These are phyloP conservation scores for Acanthopleura granulata DNA, from an alignment of 2,888 invertebrate species.

Conservation along the genomic window DNA sequence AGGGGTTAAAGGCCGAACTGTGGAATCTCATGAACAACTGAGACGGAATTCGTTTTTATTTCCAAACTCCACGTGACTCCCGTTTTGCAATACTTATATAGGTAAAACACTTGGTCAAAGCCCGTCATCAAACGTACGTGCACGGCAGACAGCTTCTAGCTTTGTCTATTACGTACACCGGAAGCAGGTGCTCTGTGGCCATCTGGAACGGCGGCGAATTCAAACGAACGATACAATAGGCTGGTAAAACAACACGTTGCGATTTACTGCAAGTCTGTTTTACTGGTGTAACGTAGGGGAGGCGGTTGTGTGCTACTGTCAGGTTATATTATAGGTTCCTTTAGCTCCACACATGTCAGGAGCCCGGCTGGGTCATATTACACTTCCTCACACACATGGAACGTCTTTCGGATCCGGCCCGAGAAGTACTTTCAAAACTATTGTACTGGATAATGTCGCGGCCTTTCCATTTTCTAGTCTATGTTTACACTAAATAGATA, in stretches of 20 bases:
- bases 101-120: too few species aligned
- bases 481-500: conserved; percentile 12
- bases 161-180: background rate
- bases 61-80: too few species aligned
- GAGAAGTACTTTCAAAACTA: conserved; percentile 1
- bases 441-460: background rate
- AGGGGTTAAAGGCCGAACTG: background rate
- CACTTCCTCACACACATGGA: background rate
- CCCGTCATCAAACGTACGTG: background rate
- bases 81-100: too few species aligned
- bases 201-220: background rate
- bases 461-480: conserved; percentile 5
- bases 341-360: too few species aligned
- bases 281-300: too few species aligned
- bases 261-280: background rate
- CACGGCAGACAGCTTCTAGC: background rate
- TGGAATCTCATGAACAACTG: background rate
- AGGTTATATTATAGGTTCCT: too few species aligned
- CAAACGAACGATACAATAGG: conserved; percentile 9
- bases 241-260: background rate
- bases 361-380: background rate
- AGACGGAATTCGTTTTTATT: too few species aligned
- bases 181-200: background rate
- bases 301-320: too few species aligned
- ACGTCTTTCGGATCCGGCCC: background rate